These are phyloP conservation scores for Gymnogyps californianus DNA, from an alignment of 2,113 vertebrate species.

Conservation along the genomic window DNA sequence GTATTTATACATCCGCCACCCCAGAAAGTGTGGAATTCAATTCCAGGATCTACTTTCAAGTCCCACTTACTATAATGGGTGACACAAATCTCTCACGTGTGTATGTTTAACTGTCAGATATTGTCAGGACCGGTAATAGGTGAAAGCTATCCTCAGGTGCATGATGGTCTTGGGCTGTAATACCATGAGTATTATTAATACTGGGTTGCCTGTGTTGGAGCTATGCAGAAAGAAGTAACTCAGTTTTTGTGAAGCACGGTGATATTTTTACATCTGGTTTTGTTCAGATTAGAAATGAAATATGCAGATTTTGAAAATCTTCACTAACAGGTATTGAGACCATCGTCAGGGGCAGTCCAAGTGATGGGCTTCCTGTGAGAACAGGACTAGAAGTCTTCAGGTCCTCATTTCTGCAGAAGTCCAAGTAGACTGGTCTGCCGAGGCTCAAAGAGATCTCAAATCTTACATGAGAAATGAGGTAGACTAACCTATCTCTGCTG, in stretches of 20 bases:
- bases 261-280: neutral
- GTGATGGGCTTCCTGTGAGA: neutral
- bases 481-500: neutral
- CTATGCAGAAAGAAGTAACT: neutral
- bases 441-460: neutral
- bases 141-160: neutral
- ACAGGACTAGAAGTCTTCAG: neutral
- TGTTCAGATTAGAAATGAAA: neutral
- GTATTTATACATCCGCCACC: constrained; percentile 63
- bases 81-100: neutral
- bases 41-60: constrained; percentile 52
- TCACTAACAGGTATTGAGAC: neutral
- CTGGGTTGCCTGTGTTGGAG: neutral
- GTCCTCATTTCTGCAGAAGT: neutral
- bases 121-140: neutral
- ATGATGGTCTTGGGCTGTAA: neutral
- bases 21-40: constrained; percentile 52
- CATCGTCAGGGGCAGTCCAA: neutral
- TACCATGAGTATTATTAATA: neutral
- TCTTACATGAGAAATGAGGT: neutral
- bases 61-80: constrained; percentile 19
- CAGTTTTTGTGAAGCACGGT: neutral
- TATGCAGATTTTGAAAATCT: neutral
- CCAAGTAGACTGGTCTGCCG: neutral
- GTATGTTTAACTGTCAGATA: neutral